phyloP scores from a whole-genome alignment of 2,888 invertebrate genomes.

The Sceliomorpha sp. region DNA sequence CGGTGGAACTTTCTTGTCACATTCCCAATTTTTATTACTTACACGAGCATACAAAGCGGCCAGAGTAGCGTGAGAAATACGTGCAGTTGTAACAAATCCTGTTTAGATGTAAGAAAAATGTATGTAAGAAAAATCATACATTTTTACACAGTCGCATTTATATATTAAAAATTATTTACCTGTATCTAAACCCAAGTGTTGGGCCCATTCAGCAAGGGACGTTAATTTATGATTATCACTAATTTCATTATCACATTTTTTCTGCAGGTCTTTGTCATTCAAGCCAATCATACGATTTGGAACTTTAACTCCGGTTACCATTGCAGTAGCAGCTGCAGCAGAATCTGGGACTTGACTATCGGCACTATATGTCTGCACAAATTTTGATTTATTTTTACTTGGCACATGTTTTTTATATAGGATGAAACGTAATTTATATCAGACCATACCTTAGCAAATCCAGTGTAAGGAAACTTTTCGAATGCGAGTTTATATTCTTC shows the following conservation, averaged over 20 bases:
- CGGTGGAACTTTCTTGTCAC: slow-evolving; percentile 78
- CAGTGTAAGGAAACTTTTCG: background rate
- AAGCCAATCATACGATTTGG: slow-evolving; percentile 1
- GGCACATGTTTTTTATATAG: too few relatives aligned
- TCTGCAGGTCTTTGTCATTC: slow-evolving; percentile 72
- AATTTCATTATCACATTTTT: slow-evolving; percentile 75
- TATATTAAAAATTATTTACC: slow-evolving; percentile 69
- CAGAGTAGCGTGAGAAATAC: slow-evolving; percentile 85
- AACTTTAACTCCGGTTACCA: slow-evolving; percentile 10
- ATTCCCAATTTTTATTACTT: slow-evolving; percentile 83
- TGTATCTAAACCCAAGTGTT: slow-evolving; percentile 82
- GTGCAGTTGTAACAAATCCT: slow-evolving; percentile 85
- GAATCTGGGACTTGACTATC: slow-evolving; percentile 86
- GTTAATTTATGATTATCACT: slow-evolving; percentile 73
- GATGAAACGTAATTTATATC: too few relatives aligned
- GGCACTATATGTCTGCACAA: slow-evolving; percentile 84
- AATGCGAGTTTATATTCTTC: background rate
- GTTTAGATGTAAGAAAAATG: slow-evolving; percentile 2
- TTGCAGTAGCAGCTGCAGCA: slow-evolving; percentile 76
- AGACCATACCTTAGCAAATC: background rate
- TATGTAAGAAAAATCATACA: too few relatives aligned
- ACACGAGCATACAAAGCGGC: slow-evolving; percentile 83
- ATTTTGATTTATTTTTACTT: background rate
- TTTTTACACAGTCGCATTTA: too few relatives aligned
- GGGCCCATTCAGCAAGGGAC: slow-evolving; percentile 83